Base-by-base conservation (phyloP, 1,140 invertebrate genomes). In the Triops longicaudatus region DNA sequence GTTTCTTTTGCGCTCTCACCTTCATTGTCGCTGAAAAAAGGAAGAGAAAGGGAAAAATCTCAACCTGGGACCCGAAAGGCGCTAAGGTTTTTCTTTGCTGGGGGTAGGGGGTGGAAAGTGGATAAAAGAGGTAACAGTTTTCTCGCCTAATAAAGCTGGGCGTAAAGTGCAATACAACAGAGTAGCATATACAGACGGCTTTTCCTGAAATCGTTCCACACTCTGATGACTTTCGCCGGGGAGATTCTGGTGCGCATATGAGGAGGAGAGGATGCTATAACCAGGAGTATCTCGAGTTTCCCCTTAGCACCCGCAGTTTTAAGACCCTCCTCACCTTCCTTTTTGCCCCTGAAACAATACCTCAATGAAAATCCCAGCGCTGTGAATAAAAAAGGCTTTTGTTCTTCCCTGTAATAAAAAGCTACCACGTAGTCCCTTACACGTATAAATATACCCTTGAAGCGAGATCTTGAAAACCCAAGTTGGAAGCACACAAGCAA, bases 141-240 rank as follows among this genome's bases (percentile, higher is more conserved):
- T 22, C 50, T 63, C 50, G 50, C 50, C 50, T 63, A 63, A 63
- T 63, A 63, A 63, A 63, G 50, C n/a, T 63, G 50, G 50, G 50
- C 50, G 22, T 63, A 63, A 63, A 63, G 50, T 63, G 50, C 50
- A 63, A 63, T 63, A 63, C 50, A 63, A 63, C 50, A 63, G 50
- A 63, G 50, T 63, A 63, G 50, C 50, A 63, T 63, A 63, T 22
- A 63, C 50, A 63, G 50, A 22, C 50, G 50, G 50, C 50, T 63
- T 63, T 37, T 63, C 50, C 50, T 63, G 50, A 63, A 63, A 63
- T 63, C 50, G 50, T 63, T 63, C 22, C n/a, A 63, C 50, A 22
- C 50, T 63, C 50, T 63, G 50, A 63, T 63, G 50, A 63, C 50
- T 63, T 63, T 63, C 22, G 50, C 50, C 50, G 50, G 50, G 50